A percentile compares a stretch with the other conserved stretches of the same genome.
These are phyloP conservation scores for Adineta ricciae DNA, from an alignment of 2,888 invertebrate genomes.

Conservation along the genomic window DNA sequence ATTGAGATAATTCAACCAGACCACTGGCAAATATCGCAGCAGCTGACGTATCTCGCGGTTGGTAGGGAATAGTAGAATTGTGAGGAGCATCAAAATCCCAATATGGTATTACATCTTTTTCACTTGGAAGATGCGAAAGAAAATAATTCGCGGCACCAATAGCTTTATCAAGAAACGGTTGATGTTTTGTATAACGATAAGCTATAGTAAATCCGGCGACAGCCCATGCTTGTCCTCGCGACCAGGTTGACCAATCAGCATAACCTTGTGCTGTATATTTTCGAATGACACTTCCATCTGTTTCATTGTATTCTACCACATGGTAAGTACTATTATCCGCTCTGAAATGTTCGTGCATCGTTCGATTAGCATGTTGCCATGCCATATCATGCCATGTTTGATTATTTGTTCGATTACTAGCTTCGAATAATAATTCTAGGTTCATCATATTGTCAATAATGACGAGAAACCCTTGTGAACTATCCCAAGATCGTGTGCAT, in stretches of 20 bases:
- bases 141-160: neutral
- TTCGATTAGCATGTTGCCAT: neutral
- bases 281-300: neutral
- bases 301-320: neutral
- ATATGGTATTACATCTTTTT: neutral
- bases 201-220: neutral
- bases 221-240: neutral
- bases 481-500: neutral
- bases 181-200: neutral
- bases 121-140: neutral
- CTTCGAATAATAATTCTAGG: neutral
- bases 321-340: neutral
- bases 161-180: neutral
- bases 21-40: neutral
- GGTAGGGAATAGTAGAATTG: neutral
- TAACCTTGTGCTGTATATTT: slow-evolving; percentile 1
- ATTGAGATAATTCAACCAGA: neutral
- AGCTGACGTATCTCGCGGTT: neutral
- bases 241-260: neutral
- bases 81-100: neutral
- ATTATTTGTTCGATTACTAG: neutral
- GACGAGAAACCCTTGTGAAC: neutral
- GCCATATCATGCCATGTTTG: neutral
- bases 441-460: slow-evolving; percentile 5
- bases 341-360: neutral